A percentile compares a stretch with the other conserved stretches of the same genome.
Evolutionary conservation across 2,797 vertebrate genomes (phyloP).

Genomic region (Leptatherina wallacei): DNA sequence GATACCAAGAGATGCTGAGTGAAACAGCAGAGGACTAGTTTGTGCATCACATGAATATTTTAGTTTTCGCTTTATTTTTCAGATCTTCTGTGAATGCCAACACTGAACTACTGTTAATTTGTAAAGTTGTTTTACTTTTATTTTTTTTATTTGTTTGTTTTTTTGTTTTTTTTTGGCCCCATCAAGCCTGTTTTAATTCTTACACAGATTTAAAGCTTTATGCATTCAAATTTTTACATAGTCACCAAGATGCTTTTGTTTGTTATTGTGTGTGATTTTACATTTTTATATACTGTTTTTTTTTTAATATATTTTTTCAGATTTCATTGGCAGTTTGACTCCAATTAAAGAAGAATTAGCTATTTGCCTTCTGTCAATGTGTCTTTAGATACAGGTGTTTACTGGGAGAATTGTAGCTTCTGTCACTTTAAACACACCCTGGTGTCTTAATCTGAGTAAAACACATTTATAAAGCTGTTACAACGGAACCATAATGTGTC

Average conservation of each 20-base stretch:
- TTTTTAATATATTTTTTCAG: slow-evolving; percentile 7
- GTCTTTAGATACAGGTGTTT: slow-evolving; percentile 13
- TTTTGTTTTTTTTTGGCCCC: slow-evolving; percentile 1
- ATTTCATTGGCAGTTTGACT: slow-evolving; percentile 9
- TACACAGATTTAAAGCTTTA: slow-evolving; percentile 24
- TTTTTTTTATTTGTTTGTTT: not conserved
- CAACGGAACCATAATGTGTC: slow-evolving; percentile 33
- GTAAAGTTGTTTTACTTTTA: not conserved
- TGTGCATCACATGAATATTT: slow-evolving; percentile 5
- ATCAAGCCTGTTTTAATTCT: slow-evolving; percentile 5
- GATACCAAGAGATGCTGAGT: not conserved
- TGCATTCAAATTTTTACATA: slow-evolving; percentile 18
- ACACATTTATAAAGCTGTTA: slow-evolving; percentile 42
- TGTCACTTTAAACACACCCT: slow-evolving; percentile 32
- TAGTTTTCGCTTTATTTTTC: slow-evolving; percentile 4
- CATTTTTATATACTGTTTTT: slow-evolving; percentile 3
- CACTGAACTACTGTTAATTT: slow-evolving; percentile 46
- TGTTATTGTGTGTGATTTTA: not conserved
- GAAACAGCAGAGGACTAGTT: slow-evolving; percentile 1
- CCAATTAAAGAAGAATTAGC: slow-evolving; percentile 4
- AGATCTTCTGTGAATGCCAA: slow-evolving; percentile 38
- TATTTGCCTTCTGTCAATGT: slow-evolving; percentile 11
- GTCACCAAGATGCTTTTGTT: slow-evolving; percentile 10
- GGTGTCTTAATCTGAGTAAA: slow-evolving; percentile 30
- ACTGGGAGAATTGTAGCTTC: slow-evolving; percentile 34